Conservation (phyloP, 2,888 invertebrate species). For the Drosophila recens region DNA sequence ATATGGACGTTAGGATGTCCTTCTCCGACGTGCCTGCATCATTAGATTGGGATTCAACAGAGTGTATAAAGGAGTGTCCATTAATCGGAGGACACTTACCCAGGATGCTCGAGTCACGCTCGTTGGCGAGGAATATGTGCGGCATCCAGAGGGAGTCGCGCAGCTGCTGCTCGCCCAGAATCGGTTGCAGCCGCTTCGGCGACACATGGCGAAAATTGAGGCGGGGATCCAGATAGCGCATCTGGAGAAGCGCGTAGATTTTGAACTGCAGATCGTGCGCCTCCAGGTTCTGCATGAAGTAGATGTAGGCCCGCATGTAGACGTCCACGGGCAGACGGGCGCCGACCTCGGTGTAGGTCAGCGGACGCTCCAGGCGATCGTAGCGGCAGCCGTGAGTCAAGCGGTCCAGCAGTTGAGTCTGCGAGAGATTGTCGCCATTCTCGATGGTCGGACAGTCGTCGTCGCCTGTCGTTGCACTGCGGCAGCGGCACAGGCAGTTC, state of each 20-base stretch:
- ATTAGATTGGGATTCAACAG: no score
- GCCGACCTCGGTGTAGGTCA: slow-evolving; percentile 83
- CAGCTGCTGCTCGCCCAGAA: slow-evolving; percentile 90
- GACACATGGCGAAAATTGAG: slow-evolving; percentile 89
- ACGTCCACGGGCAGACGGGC: slow-evolving; percentile 89
- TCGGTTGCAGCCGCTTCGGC: slow-evolving; percentile 88
- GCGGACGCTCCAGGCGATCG: slow-evolving; percentile 90
- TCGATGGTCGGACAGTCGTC: slow-evolving; percentile 86
- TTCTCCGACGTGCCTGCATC: slow-evolving; percentile 91
- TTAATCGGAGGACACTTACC: no score
- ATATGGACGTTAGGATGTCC: slow-evolving; percentile 92
- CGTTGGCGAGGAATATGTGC: slow-evolving; percentile 92
- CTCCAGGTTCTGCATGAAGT: slow-evolving; percentile 93
- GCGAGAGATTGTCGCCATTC: slow-evolving; percentile 88
- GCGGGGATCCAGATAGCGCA: slow-evolving; percentile 91
- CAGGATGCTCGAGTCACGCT: slow-evolving; percentile 89
- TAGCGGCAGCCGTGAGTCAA: slow-evolving; percentile 91
- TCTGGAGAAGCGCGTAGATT: slow-evolving; percentile 92
- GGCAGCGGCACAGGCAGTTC: slow-evolving; percentile 34
- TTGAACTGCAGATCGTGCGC: slow-evolving; percentile 94
- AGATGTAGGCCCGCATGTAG: slow-evolving; percentile 91
- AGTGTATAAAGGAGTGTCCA: no score
- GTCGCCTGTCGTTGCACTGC: slow-evolving; percentile 7
- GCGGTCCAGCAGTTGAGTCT: slow-evolving; percentile 90
- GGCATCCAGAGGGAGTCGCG: slow-evolving; percentile 93